phyloP scores from a whole-genome alignment of 2,113 vertebrate genomes.

The Lophochroa leadbeateri region DNA sequence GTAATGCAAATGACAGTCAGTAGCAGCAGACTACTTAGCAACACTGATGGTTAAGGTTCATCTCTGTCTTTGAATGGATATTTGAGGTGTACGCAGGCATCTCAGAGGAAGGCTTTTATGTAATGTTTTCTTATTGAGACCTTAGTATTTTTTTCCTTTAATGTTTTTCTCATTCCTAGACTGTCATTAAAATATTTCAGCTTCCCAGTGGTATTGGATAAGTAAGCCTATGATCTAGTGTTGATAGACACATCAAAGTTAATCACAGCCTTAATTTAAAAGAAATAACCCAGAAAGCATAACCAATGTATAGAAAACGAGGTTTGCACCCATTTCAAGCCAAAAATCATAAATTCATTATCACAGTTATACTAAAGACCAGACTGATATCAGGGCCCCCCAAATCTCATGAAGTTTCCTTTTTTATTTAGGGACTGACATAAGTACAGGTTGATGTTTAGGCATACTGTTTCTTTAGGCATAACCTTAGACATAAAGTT shows the following conservation, averaged over 20 bases:
- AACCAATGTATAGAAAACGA: neutral
- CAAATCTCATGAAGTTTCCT: neutral
- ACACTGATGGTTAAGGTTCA: neutral
- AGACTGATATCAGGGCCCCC: neutral
- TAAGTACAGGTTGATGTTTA: neutral
- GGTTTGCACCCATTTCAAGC: neutral
- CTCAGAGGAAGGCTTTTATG: neutral
- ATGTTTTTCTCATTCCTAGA: conserved; percentile 14
- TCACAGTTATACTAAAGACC: neutral
- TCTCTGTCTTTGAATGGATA: neutral
- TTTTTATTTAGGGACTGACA: neutral
- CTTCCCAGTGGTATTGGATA: conserved; percentile 2
- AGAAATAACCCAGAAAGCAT: conserved; percentile 29
- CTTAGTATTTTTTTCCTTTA: neutral
- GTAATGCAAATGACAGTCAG: neutral
- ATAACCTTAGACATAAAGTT: neutral
- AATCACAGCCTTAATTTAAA: conserved; percentile 27
- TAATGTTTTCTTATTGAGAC: neutral
- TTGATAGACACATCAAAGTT: conserved; percentile 62
- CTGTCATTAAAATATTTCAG: conserved; percentile 43
- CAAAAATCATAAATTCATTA: neutral
- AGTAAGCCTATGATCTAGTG: conserved; percentile 24
- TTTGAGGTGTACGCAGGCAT: neutral
- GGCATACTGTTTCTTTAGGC: neutral
- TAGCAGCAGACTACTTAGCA: neutral